Evolutionary conservation across 1,140 invertebrate genomes (phyloP), one percentile per base, ranked within the genome.

Genomic region (Luehdorfia chinensis): DNA sequence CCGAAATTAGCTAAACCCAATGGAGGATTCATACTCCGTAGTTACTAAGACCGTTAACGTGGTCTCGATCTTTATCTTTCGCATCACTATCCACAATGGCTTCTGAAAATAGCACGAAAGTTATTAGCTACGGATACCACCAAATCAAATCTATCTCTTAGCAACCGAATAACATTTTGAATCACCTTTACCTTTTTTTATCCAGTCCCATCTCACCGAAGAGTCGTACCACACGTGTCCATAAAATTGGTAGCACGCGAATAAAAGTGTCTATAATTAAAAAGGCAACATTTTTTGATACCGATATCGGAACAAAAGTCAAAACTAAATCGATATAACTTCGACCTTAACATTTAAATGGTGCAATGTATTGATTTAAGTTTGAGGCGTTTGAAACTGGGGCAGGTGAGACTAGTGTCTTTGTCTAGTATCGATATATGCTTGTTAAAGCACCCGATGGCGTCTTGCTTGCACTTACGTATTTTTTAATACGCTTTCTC

Each of bases 321-420:
- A 63, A 63, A 66, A 37, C 9, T 30, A 11, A 50, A 61, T 58
- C 58, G 50, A 66, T 71, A 49, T 53, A n/a, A 44, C 44, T 44
- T 32, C 51, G 69, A 83, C 75, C 75, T 83, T 78, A 65, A 63
- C 66, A 61, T 71, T 69, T 56, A 46, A 46, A n/a, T n/a, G n/a
- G 60, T 76, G 64, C 53, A 67, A 61, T 59, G 63, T 79, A 79
- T 79, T 66, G 75, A 83, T 79, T 75, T 47, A 61, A 54, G n/a
- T n/a, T n/a, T n/a, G n/a, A 52, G 49, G 30, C 45, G 27, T 32
- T 50, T 34, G 30, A 59, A 65, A 67, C 31, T 67, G 59, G 61
- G 51, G 30, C 74, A 74, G 68, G 71, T 70, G 52, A 65, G 61
- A 49, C 55, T 13, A 28, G 48, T 32, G 23, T 50, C 48, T 58